Evolutionary conservation across 2,113 vertebrate genomes (phyloP).

Genomic region (Apeltes quadracus): DNA sequence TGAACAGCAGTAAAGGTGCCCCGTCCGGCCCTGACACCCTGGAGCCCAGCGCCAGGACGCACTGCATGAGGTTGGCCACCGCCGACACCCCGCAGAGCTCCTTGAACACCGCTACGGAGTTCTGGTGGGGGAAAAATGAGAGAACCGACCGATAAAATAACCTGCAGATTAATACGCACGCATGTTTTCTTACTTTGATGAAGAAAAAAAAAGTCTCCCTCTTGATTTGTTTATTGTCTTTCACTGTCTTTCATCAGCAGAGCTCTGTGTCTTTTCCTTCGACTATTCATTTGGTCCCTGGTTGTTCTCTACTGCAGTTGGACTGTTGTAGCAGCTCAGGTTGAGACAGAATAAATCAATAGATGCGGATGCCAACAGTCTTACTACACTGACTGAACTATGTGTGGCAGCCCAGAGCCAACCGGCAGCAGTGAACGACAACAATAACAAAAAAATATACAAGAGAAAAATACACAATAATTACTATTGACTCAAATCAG

Average conservation of each 20-base stretch:
- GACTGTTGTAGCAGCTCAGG: not conserved
- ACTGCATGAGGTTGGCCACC: slow-evolving; percentile 96
- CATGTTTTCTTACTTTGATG: not conserved
- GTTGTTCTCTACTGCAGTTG: not conserved
- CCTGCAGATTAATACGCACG: not conserved
- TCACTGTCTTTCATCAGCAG: slow-evolving; percentile 4
- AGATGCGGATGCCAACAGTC: slow-evolving; percentile 23
- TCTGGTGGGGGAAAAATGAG: slow-evolving; percentile 71
- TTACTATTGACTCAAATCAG: not conserved
- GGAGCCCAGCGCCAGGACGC: slow-evolving; percentile 89
- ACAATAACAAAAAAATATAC: too few relatives aligned
- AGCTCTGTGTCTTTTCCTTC: slow-evolving; percentile 36
- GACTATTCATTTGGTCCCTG: slow-evolving; percentile 20
- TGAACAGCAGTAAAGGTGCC: slow-evolving; percentile 86
- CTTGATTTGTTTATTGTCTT: slow-evolving; percentile 3
- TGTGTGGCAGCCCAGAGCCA: too few relatives aligned
- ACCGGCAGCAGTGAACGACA: too few relatives aligned
- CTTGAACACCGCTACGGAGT: slow-evolving; percentile 90
- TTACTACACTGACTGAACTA: slow-evolving; percentile 20
- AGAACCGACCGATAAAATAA: not conserved
- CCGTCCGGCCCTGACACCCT: slow-evolving; percentile 88
- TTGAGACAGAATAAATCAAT: slow-evolving; percentile 22
- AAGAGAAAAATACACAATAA: too few relatives aligned
- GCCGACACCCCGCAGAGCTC: slow-evolving; percentile 93
- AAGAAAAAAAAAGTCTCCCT: not conserved